These are phyloP conservation scores for Acipenser oxyrinchus DNA, from an alignment of 2,797 vertebrate species.

Conservation along the genomic window DNA sequence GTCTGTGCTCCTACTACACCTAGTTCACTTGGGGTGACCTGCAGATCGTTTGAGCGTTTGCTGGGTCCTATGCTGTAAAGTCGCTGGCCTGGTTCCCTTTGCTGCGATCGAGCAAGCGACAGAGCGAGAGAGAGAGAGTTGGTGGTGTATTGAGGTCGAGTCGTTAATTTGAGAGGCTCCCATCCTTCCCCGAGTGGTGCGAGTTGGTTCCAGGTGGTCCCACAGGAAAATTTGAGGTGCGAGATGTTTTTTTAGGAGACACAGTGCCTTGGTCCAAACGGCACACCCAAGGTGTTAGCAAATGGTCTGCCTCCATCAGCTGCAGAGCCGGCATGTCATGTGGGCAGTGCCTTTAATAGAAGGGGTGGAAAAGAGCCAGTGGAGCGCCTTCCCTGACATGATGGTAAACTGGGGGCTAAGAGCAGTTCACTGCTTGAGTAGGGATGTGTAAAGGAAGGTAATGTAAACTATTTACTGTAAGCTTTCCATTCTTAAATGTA, in stretches of 20 bases:
- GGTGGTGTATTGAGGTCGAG: conserved; percentile 59
- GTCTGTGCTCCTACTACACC: conserved; percentile 76
- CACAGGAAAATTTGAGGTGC: conserved; percentile 90
- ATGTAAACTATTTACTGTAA: conserved; percentile 64
- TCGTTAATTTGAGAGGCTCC: conserved; percentile 68
- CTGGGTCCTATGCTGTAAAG: conserved; percentile 46
- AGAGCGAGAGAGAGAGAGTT: conserved; percentile 49
- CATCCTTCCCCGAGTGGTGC: conserved; percentile 38
- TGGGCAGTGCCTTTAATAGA: conserved; percentile 66
- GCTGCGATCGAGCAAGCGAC: conserved; percentile 9
- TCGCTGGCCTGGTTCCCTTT: conserved; percentile 38
- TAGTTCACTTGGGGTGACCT: conserved; percentile 52
- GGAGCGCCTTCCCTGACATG: conserved; percentile 61
- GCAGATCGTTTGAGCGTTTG: conserved; percentile 62
- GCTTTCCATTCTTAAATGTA: not conserved
- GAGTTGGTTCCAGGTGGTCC: conserved; percentile 57
- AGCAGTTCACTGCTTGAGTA: conserved; percentile 72
- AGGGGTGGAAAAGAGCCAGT: conserved; percentile 76
- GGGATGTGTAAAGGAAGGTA: conserved; percentile 74
- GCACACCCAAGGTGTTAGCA: conserved; percentile 79
- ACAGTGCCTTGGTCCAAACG: conserved; percentile 80
- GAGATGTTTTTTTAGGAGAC: conserved; percentile 67
- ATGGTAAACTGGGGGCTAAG: conserved; percentile 67
- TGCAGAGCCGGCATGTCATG: conserved; percentile 69
- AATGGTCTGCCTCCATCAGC: conserved; percentile 80